A percentile compares a stretch with the other conserved stretches of the same genome.
Conservation (phyloP, 2,797 vertebrate species). For the Muscicapa comitata region DNA sequence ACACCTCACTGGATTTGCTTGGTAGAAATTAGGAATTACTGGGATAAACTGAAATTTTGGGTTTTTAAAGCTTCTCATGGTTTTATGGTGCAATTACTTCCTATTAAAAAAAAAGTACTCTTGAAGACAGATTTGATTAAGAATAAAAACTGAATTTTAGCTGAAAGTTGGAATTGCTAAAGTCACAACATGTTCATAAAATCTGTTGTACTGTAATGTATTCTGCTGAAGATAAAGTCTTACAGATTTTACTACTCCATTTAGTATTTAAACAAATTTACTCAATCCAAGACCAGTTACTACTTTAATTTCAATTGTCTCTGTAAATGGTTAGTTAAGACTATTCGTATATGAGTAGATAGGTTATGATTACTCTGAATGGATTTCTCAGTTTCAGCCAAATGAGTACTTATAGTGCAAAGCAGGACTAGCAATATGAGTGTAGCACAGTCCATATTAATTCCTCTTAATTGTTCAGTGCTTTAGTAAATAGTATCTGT, state of each 20-base stretch:
- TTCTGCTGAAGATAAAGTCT: slow-evolving; percentile 21
- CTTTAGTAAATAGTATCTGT: background rate
- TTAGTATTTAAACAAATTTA: slow-evolving; percentile 48
- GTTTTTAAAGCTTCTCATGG: background rate
- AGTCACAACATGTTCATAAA: slow-evolving; percentile 57
- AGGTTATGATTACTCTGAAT: slow-evolving; percentile 57
- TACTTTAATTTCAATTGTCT: slow-evolving; percentile 47
- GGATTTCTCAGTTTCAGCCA: slow-evolving; percentile 73
- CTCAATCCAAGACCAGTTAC: background rate
- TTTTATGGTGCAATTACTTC: slow-evolving; percentile 33
- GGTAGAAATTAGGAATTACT: background rate
- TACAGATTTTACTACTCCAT: background rate
- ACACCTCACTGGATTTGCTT: slow-evolving; percentile 27
- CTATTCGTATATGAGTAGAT: slow-evolving; percentile 34
- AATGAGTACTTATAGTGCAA: slow-evolving; percentile 45
- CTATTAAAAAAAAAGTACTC: background rate
- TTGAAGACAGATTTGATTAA: slow-evolving; percentile 44
- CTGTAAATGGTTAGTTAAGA: slow-evolving; percentile 50
- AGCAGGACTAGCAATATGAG: slow-evolving; percentile 42
- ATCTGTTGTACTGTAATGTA: background rate
- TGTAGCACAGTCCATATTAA: background rate
- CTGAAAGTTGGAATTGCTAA: slow-evolving; percentile 35
- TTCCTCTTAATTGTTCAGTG: background rate
- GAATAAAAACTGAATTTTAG: slow-evolving; percentile 28
- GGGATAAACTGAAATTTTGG: background rate